Evolutionary conservation across 30 jellyfish, hydroid and myxozoan genomes (phyloP).

Genomic region (Hydractinia echinata): DNA sequence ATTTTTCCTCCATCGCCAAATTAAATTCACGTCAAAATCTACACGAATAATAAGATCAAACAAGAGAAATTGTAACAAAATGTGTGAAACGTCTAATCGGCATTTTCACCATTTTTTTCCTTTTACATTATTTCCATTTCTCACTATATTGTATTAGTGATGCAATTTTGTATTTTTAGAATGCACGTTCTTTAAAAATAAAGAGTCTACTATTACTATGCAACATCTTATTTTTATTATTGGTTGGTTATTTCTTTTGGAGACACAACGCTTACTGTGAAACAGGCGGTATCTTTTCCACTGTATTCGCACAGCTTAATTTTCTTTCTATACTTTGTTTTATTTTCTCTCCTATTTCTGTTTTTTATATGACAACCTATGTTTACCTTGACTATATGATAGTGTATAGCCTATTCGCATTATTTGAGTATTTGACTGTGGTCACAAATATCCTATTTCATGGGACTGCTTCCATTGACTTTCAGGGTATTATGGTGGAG

Average conservation of each 20-base stretch:
- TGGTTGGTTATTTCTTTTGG: constrained; percentile 54
- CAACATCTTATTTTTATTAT: constrained; percentile 34
- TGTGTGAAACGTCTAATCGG: too few relatives aligned
- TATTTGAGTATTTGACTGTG: constrained; percentile 67
- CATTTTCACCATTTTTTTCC: too few relatives aligned
- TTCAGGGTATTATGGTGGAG: constrained; percentile 36
- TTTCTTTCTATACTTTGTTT: neutral
- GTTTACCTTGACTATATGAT: neutral
- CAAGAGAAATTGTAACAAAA: too few relatives aligned
- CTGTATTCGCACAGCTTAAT: neutral
- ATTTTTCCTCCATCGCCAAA: too few relatives aligned
- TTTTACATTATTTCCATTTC: neutral
- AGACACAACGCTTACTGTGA: constrained; percentile 77
- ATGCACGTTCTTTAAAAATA: constrained; percentile 28
- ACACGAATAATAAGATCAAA: too few relatives aligned
- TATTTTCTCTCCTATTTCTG: neutral
- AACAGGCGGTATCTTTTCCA: constrained; percentile 61
- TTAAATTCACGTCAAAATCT: too few relatives aligned
- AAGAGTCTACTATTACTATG: constrained; percentile 30
- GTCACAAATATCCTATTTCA: constrained; percentile 50
- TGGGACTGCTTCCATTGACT: constrained; percentile 42
- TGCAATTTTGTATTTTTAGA: constrained; percentile 30
- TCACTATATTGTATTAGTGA: neutral
- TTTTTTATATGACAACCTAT: neutral
- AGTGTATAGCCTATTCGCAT: constrained; percentile 78